Conservation (phyloP, 2,888 invertebrate genomes). For the Tetramorium bicarinatum region DNA sequence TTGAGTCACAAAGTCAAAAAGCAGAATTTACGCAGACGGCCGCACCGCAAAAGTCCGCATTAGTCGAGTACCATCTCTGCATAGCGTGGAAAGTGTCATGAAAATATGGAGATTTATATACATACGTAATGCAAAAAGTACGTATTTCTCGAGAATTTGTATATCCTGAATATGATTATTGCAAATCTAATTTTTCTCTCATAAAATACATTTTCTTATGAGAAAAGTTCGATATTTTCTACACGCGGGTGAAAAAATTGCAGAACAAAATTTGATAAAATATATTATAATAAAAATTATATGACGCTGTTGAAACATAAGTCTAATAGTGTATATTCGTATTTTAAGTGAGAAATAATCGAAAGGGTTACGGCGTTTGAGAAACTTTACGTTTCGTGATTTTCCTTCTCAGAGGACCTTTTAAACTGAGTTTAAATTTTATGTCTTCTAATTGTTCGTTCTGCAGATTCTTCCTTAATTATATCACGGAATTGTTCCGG, state of each 20-base stretch:
- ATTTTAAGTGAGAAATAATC: background rate
- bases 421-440: conserved; percentile 20
- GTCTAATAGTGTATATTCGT: background rate
- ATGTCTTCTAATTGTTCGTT: conserved; percentile 3
- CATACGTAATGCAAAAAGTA: background rate
- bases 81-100: conserved; percentile 16
- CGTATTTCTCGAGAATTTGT: conserved; percentile 20
- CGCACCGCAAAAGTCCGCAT: conserved; percentile 9
- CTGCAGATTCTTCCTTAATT: conserved; percentile 30
- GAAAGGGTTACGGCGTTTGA: background rate
- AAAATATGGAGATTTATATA: conserved; percentile 43
- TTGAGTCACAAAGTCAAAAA: background rate
- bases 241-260: background rate
- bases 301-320: background rate
- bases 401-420: background rate
- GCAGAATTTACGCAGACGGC: conserved; percentile 12
- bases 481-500: conserved; percentile 22
- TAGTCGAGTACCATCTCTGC: conserved; percentile 3
- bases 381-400: background rate
- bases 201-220: background rate
- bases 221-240: background rate
- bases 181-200: conserved; percentile 20
- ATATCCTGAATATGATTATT: conserved; percentile 2
- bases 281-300: background rate
- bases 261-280: background rate